Evolutionary conservation across 2,888 invertebrate species (phyloP), one percentile per base, ranked within the genome.

Genomic region (Hydropsyche betteni): DNA sequence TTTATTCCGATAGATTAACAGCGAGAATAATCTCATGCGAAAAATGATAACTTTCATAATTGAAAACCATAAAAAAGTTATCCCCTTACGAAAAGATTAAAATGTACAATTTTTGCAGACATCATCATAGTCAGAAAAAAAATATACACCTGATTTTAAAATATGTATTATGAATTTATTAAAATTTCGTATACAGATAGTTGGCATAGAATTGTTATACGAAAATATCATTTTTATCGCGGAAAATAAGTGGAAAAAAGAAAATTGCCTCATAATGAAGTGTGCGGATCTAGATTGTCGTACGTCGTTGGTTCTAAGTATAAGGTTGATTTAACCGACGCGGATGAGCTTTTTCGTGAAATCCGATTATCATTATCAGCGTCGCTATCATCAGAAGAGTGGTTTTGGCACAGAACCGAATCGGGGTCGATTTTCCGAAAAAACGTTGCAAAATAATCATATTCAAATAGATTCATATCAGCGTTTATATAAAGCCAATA

Each of bases 281-380:
- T 36, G 64, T 36, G 34, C 58, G 58, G 24, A 24, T 58, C 58
- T 58, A 58, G 58, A 58, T 58, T 58, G 58, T 58, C 61, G 44
- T 44, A 44, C 44, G 61, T 61, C 69, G 69, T 34, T n/a, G 52
- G 16, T n/a, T 69, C 53, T 69, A 55, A 69, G 69, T 69, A 33
- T 44, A 68, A 58, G 74, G 38, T 69, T 68, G 74, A 68, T 68
- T 74, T 53, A 74, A 69, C 74, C 33, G 75, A 69, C 53, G 68
- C 69, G 69, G 69, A 75, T 75, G 69, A 75, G 75, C 75, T 75
- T 70, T 64, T 74, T 75, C 55, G 50, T 55, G 55, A 38, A 69
- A 75, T 75, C 75, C 75, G 75, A 75, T 75, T 75, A 75, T 70
- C 70, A 53, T 50, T 33, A 70, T 33, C 70, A 53, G 12, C 70